A percentile compares a stretch with the other conserved stretches of the same genome.
Conservation (phyloP, 2,888 invertebrate genomes). For the Hemithea aestivaria region DNA sequence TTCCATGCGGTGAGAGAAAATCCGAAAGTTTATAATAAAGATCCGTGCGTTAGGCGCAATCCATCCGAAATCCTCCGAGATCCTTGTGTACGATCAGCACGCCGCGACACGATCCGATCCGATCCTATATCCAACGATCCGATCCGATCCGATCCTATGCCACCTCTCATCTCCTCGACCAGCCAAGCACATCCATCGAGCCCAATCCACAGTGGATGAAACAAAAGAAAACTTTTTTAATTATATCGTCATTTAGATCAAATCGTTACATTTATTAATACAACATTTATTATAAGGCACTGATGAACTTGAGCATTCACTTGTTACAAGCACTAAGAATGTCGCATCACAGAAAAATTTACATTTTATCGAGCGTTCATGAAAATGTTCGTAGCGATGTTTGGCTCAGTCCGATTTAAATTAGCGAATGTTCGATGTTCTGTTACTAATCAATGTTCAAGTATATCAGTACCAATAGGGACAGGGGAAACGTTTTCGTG, state of each 20-base stretch:
- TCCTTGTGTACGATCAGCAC: constrained; percentile 48
- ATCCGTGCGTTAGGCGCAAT: constrained; percentile 22
- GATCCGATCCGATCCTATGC: constrained; percentile 36
- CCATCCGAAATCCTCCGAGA: constrained; percentile 33
- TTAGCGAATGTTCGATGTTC: no score
- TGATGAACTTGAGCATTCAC: no score
- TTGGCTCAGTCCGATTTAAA: no score
- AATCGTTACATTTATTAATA: constrained; percentile 13
- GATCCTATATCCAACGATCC: constrained; percentile 27
- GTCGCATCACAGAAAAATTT: no score
- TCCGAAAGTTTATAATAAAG: constrained; percentile 39
- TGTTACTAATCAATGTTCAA: no score
- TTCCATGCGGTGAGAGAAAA: constrained; percentile 21
- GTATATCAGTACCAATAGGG: no score
- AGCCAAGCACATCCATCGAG: constrained; percentile 63
- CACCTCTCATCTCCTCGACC: constrained; percentile 37
- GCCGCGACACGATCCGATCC: constrained; percentile 31
- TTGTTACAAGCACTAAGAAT: no score
- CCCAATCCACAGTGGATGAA: constrained; percentile 78
- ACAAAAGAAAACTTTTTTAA: constrained; percentile 76
- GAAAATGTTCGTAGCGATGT: no score
- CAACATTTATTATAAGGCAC: no score
- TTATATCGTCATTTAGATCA: constrained; percentile 40
- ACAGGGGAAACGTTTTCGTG: no score
- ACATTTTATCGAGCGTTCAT: no score